Evolutionary conservation across 2,797 vertebrate genomes (phyloP), one percentile per base, ranked within the genome.

Genomic region (Corythornis leucogaster): DNA sequence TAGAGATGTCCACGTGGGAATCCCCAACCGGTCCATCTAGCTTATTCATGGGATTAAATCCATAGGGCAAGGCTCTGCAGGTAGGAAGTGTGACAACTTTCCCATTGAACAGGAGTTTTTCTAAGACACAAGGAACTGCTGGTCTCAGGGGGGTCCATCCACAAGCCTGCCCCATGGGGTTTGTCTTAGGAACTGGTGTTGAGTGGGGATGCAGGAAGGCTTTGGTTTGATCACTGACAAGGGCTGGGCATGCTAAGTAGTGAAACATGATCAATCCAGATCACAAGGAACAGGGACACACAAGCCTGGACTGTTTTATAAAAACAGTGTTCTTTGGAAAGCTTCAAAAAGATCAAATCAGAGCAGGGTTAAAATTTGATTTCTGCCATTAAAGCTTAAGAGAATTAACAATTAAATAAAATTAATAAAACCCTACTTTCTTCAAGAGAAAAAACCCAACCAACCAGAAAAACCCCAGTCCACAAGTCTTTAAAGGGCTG

Each of bases 201-300:
- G 50, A 62, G 28, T 0, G 0, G 30, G 40, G 8, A 40, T 11
- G 0, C 31, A 80, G 48, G 0, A 5, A 69, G 55, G 51, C 59
- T 91, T 92, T 15, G 15, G n/a, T 20, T 80, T 84, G 67, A 48
- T 79, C 21, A 3, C 10, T 70, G 40, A 9, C 6, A 18, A 24
- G 59, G 42, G 7, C 11, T 53, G 61, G 31, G 6, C 3, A 1
- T 0, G 2, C 9, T 28, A 24, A 25, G 4, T 17, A 13, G n/a
- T 26, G 53, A 28, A 62, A 31, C 0, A 0, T 25, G 8, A 26
- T 69, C 30, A 6, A 2, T 19, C 21, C 21, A 54, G n/a, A 73
- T 15, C 67, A 67, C 26, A 45, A n/a, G 21, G 9, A 80, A 22
- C 8, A 46, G 55, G 38, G 68, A 17, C 1, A 2, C 1, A 14